Percentiles rank a stretch among this genome's conserved stretches.
Conservation (phyloP, 1,140 invertebrate species). For the Prorops nasuta region DNA sequence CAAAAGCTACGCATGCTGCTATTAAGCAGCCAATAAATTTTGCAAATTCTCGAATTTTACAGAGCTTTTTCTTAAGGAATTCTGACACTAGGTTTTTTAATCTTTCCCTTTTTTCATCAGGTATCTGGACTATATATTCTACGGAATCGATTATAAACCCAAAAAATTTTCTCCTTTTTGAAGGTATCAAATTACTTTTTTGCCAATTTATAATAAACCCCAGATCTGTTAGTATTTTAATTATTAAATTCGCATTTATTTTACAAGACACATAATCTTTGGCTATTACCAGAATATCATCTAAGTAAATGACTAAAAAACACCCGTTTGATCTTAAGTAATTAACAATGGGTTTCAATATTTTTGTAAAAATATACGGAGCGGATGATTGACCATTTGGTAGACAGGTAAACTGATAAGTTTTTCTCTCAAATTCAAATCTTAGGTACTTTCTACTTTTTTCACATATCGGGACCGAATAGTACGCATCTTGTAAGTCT, state of each 20-base stretch:
- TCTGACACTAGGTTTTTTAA: background rate
- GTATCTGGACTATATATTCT: background rate
- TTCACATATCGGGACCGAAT: background rate
- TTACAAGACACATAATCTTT: background rate
- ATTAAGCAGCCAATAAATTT: background rate
- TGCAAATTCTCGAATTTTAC: background rate
- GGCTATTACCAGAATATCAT: background rate
- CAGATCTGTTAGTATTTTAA: background rate
- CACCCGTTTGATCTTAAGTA: background rate
- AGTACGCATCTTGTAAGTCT: background rate
- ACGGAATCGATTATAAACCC: background rate
- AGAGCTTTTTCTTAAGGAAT: background rate
- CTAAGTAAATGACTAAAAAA: background rate
- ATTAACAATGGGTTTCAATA: background rate
- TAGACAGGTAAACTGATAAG: background rate
- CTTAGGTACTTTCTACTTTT: background rate
- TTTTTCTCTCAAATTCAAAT: background rate
- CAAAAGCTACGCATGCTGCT: background rate
- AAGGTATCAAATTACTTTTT: background rate
- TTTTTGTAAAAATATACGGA: conserved; percentile 10
- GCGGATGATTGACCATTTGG: background rate
- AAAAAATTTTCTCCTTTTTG: background rate
- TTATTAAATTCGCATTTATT: background rate
- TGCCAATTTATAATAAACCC: background rate
- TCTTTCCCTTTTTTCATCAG: background rate